A percentile compares a stretch with the other conserved stretches of the same genome.
phyloP scores from a whole-genome alignment of 2,113 vertebrate species.

The Pogonocichla stellata region DNA sequence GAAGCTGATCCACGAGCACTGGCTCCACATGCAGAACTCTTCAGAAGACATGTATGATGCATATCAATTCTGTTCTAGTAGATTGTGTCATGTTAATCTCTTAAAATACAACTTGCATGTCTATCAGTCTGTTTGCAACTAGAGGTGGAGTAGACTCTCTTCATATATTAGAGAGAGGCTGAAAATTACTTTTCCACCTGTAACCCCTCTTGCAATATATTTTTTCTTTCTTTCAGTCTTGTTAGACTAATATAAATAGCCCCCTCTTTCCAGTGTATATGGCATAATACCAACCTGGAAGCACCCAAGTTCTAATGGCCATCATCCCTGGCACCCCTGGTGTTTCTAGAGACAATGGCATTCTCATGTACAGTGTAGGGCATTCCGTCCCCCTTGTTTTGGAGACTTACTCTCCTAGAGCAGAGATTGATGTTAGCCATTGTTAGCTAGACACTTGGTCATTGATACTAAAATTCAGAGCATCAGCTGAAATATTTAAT shows the following conservation, averaged over 20 bases:
- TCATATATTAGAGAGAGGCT: not conserved
- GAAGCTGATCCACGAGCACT: conserved; percentile 88
- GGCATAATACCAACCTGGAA: not conserved
- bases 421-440: not conserved
- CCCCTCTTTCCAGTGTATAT: not conserved
- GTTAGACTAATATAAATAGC: not conserved
- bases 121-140: not conserved
- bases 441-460: not conserved
- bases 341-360: not conserved
- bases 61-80: conserved; percentile 20
- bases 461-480: not conserved
- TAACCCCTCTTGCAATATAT: not conserved
- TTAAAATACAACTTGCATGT: not conserved
- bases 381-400: not conserved
- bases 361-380: not conserved
- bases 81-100: not conserved
- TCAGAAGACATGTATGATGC: conserved; percentile 89
- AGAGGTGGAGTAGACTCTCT: not conserved
- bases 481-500: not conserved
- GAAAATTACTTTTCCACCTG: not conserved
- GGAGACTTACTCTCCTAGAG: not conserved
- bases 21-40: conserved; percentile 90
- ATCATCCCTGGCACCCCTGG: not conserved
- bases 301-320: not conserved
- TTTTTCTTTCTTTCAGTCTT: not conserved